These are phyloP conservation scores for Galemys pyrenaicus DNA, from an alignment of 2,113 vertebrate genomes.

Conservation along the genomic window DNA sequence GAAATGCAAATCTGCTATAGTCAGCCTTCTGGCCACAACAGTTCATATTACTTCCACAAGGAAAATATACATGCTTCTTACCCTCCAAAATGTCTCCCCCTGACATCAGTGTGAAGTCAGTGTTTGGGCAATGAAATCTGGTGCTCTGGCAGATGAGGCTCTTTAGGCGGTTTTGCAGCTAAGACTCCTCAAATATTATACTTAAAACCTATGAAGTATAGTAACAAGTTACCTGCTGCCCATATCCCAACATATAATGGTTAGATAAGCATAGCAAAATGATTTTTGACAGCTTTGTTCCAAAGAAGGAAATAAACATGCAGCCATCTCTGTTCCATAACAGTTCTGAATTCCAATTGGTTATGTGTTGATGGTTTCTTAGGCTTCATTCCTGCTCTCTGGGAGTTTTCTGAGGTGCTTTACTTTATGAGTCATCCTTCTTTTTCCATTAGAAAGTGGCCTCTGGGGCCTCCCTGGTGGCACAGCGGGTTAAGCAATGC, in stretches of 20 bases:
- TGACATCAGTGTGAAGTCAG: neutral
- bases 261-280: neutral
- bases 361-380: neutral
- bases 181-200: neutral
- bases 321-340: neutral
- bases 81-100: neutral
- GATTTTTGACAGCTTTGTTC: neutral
- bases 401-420: neutral
- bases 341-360: neutral
- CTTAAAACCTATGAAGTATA: slow-evolving; percentile 39
- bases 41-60: neutral
- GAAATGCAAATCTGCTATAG: neutral
- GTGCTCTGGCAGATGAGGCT: neutral
- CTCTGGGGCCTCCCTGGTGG: too few relatives aligned
- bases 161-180: slow-evolving; percentile 6
- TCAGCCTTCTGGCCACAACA: neutral
- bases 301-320: neutral
- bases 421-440: neutral
- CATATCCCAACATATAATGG: neutral
- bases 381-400: neutral
- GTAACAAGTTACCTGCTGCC: neutral
- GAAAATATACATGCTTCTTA: neutral
- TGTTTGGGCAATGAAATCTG: slow-evolving; percentile 10
- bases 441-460: neutral
- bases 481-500: too few relatives aligned